Evolutionary conservation across 2,113 vertebrate species (phyloP).

Genomic region (Hemibagrus wyckioides): DNA sequence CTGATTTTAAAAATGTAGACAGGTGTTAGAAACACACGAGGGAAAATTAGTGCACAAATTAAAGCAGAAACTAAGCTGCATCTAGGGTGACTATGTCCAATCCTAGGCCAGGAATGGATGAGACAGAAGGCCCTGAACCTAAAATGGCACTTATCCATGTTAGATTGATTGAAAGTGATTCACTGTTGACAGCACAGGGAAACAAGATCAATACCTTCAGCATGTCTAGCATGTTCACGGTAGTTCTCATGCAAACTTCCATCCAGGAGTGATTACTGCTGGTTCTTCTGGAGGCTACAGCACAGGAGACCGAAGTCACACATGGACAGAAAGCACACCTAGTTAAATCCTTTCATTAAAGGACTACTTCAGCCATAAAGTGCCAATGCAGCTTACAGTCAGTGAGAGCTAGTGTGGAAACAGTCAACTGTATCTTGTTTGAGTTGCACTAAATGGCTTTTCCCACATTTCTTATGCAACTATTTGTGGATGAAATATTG

Average conservation of each 20-base stretch:
- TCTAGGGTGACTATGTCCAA: background rate
- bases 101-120: slow-evolving; percentile 9
- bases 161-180: slow-evolving; percentile 53
- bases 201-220: slow-evolving; percentile 51
- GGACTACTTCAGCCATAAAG: background rate
- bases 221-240: slow-evolving; percentile 25
- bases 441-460: slow-evolving; percentile 4
- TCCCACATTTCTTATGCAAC: background rate
- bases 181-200: slow-evolving; percentile 44
- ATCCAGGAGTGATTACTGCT: slow-evolving; percentile 47
- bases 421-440: background rate
- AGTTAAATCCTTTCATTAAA: slow-evolving; percentile 2
- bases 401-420: background rate
- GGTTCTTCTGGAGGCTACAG: slow-evolving; percentile 44
- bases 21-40: background rate
- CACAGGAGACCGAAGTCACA: slow-evolving; percentile 21
- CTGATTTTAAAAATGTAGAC: background rate
- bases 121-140: slow-evolving; percentile 7
- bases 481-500: background rate
- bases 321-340: background rate
- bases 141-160: slow-evolving; percentile 41
- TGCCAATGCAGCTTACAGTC: background rate
- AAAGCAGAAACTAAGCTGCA: background rate
- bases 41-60: background rate
- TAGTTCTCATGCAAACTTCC: background rate